These are phyloP conservation scores for Melinaea menophilus DNA, from an alignment of 2,888 invertebrate species.

Conservation along the genomic window DNA sequence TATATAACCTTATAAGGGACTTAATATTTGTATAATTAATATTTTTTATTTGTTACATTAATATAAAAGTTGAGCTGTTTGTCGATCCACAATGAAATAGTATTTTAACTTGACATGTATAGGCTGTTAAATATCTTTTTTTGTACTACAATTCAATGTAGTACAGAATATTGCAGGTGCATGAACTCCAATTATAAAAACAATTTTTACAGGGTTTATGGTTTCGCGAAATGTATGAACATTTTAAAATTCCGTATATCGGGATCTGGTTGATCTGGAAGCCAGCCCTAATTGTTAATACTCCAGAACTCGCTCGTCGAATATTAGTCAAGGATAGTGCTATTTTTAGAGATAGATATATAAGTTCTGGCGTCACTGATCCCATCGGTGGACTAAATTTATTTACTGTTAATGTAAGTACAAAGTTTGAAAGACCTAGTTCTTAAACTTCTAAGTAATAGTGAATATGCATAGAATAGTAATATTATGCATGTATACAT, in stretches of 20 bases:
- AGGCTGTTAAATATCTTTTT: too few species aligned
- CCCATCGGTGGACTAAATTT: conserved; percentile 49
- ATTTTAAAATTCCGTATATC: conserved; percentile 45
- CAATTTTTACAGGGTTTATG: conserved; percentile 43
- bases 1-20: too few species aligned
- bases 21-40: too few species aligned
- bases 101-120: too few species aligned
- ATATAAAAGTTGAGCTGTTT: too few species aligned
- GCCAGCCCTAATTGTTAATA: conserved; percentile 52
- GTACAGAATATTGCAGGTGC: not conserved
- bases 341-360: conserved; percentile 47
- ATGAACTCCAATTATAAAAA: not conserved
- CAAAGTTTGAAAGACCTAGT: not conserved
- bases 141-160: too few species aligned
- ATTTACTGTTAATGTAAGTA: conserved; percentile 52
- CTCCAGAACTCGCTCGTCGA: conserved; percentile 47
- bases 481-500: not conserved
- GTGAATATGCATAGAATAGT: not conserved
- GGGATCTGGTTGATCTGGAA: conserved; percentile 61
- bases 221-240: conserved; percentile 44
- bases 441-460: not conserved
- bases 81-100: too few species aligned
- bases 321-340: conserved; percentile 53
- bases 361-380: conserved; percentile 47
- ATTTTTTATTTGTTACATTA: too few species aligned